Conservation (phyloP, 64 coral and sea anemone genomes). For the Montipora efflorescens region DNA sequence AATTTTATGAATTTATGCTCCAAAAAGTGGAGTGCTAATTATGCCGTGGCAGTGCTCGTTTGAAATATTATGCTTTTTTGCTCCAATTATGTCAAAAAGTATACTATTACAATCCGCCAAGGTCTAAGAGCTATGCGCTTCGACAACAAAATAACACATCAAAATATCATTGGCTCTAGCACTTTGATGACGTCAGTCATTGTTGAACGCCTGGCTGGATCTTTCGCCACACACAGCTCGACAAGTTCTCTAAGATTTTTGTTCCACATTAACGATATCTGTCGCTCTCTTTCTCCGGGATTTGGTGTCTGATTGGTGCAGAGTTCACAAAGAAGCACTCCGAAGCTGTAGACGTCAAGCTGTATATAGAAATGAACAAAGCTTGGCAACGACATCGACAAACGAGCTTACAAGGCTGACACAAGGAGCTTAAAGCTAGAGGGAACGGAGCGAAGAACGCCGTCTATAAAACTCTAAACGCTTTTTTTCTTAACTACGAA, state of each 20-base stretch:
- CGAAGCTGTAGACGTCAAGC: constrained; percentile 91
- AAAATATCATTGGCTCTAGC: constrained; percentile 33
- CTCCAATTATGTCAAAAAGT: too few species aligned
- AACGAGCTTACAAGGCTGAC: too few species aligned
- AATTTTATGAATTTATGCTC: too few species aligned
- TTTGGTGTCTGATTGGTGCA: constrained; percentile 71
- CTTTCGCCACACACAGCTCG: constrained; percentile 30
- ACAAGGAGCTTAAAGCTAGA: too few species aligned
- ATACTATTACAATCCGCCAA: too few species aligned
- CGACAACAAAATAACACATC: not conserved
- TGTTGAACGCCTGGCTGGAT: constrained; percentile 59
- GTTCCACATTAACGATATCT: constrained; percentile 73
- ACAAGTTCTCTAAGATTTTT: constrained; percentile 41
- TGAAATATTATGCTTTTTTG: too few species aligned
- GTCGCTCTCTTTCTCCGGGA: constrained; percentile 63
- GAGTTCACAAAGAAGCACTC: constrained; percentile 82
- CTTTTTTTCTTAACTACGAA: too few species aligned
- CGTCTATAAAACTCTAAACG: too few species aligned
- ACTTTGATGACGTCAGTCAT: constrained; percentile 72
- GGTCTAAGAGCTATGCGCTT: too few species aligned
- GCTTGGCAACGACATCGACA: not conserved
- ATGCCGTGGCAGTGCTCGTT: too few species aligned
- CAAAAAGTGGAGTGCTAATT: too few species aligned
- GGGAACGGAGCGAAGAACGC: too few species aligned
- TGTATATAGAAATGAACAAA: constrained; percentile 15